These are phyloP conservation scores for Aix galericulata DNA, from an alignment of 2,113 vertebrate species.

Conservation along the genomic window DNA sequence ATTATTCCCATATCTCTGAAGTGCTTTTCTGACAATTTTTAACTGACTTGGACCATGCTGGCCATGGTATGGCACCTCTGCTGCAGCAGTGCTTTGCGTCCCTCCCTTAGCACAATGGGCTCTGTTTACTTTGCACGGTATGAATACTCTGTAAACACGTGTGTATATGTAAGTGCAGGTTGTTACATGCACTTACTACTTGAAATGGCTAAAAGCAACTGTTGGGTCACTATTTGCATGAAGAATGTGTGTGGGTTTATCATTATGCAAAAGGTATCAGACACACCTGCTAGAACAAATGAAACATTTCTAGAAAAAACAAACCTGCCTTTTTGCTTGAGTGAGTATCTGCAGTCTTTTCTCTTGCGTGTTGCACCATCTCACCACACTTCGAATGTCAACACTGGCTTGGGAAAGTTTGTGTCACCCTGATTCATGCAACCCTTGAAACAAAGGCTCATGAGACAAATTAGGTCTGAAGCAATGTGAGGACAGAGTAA, in stretches of 20 bases:
- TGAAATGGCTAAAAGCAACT: slow-evolving; percentile 43
- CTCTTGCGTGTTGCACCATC: neutral
- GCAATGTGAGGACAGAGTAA: neutral
- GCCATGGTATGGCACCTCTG: neutral
- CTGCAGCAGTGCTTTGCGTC: neutral
- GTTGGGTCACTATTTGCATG: slow-evolving; percentile 68
- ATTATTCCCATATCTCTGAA: neutral
- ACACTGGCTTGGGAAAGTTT: neutral
- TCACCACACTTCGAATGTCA: neutral
- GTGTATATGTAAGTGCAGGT: slow-evolving; percentile 26
- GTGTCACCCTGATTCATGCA: neutral
- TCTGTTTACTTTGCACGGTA: slow-evolving; percentile 8
- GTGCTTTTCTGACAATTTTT: neutral
- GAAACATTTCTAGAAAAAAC: slow-evolving; percentile 57
- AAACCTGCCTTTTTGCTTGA: slow-evolving; percentile 12
- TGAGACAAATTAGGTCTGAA: slow-evolving; percentile 19
- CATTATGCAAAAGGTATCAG: slow-evolving; percentile 66
- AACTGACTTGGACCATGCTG: fast-evolving
- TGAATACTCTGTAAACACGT: neutral
- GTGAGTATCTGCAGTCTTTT: neutral
- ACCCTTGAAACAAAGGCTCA: neutral
- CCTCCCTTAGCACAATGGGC: neutral
- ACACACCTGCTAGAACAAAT: slow-evolving; percentile 67
- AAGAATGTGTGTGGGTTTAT: slow-evolving; percentile 72
- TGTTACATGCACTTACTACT: slow-evolving; percentile 41